Evolutionary conservation across 2,888 invertebrate species (phyloP).

Genomic region (Julus scanicus): DNA sequence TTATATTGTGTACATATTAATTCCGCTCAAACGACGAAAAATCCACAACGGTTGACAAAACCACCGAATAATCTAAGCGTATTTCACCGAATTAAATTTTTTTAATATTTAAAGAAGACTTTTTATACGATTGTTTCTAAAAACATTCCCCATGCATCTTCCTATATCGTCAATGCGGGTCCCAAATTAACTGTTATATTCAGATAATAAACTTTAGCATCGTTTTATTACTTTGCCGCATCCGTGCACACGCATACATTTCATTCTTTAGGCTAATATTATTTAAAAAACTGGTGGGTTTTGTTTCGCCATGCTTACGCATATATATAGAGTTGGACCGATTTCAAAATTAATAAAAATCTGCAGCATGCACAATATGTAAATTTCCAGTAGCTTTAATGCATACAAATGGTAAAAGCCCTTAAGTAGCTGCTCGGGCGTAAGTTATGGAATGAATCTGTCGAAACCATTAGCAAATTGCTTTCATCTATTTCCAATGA

Average conservation of each 20-base stretch:
- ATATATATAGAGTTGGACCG: neutral
- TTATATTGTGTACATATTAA: slow-evolving; percentile 29
- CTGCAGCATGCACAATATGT: slow-evolving; percentile 9
- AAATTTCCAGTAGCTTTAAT: neutral
- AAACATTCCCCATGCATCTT: neutral
- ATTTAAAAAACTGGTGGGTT: neutral
- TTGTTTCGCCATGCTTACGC: neutral
- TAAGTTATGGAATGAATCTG: slow-evolving; percentile 25
- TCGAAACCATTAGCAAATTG: slow-evolving; percentile 38
- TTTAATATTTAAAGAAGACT: slow-evolving; percentile 1
- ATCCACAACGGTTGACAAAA: neutral
- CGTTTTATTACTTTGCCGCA: slow-evolving; percentile 36
- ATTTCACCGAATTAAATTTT: slow-evolving; percentile 33
- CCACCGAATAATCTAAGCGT: neutral
- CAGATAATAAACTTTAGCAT: slow-evolving; percentile 30
- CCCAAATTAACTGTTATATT: slow-evolving; percentile 35
- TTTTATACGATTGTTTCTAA: neutral
- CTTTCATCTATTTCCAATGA: slow-evolving; percentile 31
- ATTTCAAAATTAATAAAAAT: slow-evolving; percentile 14
- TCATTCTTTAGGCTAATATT: slow-evolving; percentile 3
- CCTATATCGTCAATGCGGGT: neutral
- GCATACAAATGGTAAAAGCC: slow-evolving; percentile 10
- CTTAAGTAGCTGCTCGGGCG: slow-evolving; percentile 5
- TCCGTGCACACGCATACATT: slow-evolving; percentile 33
- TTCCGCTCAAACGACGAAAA: neutral